These are phyloP conservation scores for Pteruthius melanotis DNA, from an alignment of 2,113 vertebrate species.

Conservation along the genomic window DNA sequence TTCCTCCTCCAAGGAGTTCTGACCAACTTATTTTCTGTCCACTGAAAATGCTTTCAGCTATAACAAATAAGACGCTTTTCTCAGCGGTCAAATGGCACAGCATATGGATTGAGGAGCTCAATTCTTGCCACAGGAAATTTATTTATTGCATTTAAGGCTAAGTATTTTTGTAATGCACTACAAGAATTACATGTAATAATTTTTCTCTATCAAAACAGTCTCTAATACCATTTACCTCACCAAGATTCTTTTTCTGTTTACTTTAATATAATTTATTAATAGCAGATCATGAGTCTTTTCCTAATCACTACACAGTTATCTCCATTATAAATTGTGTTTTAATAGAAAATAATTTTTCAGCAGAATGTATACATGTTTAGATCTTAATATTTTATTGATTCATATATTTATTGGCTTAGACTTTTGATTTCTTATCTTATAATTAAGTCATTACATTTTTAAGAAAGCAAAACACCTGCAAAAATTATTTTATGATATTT, in stretches of 20 bases:
- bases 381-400: neutral
- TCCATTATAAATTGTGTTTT: neutral
- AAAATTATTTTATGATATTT: neutral
- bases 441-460: neutral
- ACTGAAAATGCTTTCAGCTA: constrained; percentile 24
- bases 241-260: neutral
- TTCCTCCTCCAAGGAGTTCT: constrained; percentile 12
- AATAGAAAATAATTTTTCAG: neutral
- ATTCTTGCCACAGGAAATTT: neutral
- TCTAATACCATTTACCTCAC: neutral
- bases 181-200: neutral
- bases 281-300: neutral
- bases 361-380: neutral
- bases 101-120: neutral
- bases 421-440: neutral
- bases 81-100: neutral
- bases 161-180: neutral
- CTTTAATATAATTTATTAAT: neutral
- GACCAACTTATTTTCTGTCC: constrained; percentile 3
- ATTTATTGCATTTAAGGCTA: neutral
- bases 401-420: neutral
- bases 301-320: neutral
- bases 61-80: constrained; percentile 31
- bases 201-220: neutral
- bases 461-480: neutral